Evolutionary conservation across 2,113 vertebrate species (phyloP), one percentile per base, ranked within the genome.

Genomic region (Gallinago undulata): DNA sequence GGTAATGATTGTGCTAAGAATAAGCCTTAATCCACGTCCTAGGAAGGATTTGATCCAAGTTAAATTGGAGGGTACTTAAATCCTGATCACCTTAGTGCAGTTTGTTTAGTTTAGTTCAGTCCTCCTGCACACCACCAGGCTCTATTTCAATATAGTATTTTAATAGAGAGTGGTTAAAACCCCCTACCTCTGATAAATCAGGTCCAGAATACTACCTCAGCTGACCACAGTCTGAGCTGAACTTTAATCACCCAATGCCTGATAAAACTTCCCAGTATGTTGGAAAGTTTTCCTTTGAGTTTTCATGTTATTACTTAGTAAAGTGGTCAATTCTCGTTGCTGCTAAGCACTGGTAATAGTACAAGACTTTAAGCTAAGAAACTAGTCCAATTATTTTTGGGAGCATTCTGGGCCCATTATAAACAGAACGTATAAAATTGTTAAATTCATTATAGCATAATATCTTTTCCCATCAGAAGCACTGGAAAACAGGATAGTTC

Each of bases 341-440:
- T 84, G 57, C 33, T 94, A 84, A 31, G 77, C 80, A 39, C 18
- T 84, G 68, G 51, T 75, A 94, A 51, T 84, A 64, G 63, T 80
- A 68, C 31, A 90, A 90, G 70, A 84, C 72, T 95, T 94, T 41
- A 88, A 89, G 81, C 35, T 78, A 62, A 63, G 39, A 82, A 93
- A 86, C 31, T 8, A 39, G 59, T 67, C 68, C 82, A 93, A 57
- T 97, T 95, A 93, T 91, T 92, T 95, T 51, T 80, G 28, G 57
- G 51, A 96, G 53, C 60, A 88, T 92, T 88, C 86, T 62, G 24
- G 50, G 87, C 92, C 79, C 84, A 69, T 69, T 64, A 55, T 79
- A 93, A 89, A 91, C 66, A 43, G 73, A 45, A 12, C 62, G 81
- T 69, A 41, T 37, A 83, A 70, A 39, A 87, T 64, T 87, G 59